phyloP scores from a whole-genome alignment of 2,888 invertebrate species.

The Ommatoiulus sabulosus region DNA sequence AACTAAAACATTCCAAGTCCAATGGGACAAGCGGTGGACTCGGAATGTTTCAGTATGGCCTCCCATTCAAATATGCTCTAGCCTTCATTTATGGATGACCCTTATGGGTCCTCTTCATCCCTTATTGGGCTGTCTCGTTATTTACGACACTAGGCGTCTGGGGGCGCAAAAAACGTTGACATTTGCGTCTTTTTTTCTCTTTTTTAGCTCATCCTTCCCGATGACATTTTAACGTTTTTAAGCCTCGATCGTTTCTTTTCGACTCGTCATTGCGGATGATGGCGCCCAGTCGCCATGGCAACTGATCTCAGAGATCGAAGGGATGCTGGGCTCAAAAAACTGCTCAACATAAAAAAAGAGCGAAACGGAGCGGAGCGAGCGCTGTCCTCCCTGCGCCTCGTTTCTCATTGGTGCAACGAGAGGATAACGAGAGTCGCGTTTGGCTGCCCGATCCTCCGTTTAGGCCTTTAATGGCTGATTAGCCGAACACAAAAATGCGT shows the following conservation, averaged over 20 bases:
- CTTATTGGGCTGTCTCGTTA: neutral
- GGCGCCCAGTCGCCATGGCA: conserved; percentile 10
- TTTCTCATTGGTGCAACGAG: conserved; percentile 47
- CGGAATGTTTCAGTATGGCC: too few relatives aligned
- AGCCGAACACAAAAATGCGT: conserved; percentile 13
- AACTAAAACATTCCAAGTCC: too few relatives aligned
- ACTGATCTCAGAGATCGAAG: neutral
- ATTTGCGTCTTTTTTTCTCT: neutral
- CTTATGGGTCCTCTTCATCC: neutral
- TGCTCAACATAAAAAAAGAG: neutral
- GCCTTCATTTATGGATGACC: neutral
- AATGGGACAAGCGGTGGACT: too few relatives aligned
- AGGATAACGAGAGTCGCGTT: conserved; percentile 45
- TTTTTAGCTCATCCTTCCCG: neutral
- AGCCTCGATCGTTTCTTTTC: neutral
- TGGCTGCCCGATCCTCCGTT: conserved; percentile 17
- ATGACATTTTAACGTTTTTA: neutral
- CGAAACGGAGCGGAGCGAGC: neutral
- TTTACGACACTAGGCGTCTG: neutral
- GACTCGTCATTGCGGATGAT: conserved; percentile 29
- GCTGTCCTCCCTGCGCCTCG: conserved; percentile 35
- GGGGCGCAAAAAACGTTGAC: neutral
- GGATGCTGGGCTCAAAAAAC: conserved; percentile 29
- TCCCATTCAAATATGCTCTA: too few relatives aligned
- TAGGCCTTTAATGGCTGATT: conserved; percentile 50